These are phyloP conservation scores for Thamnophis elegans DNA, from an alignment of 2,797 vertebrate species.

Conservation along the genomic window DNA sequence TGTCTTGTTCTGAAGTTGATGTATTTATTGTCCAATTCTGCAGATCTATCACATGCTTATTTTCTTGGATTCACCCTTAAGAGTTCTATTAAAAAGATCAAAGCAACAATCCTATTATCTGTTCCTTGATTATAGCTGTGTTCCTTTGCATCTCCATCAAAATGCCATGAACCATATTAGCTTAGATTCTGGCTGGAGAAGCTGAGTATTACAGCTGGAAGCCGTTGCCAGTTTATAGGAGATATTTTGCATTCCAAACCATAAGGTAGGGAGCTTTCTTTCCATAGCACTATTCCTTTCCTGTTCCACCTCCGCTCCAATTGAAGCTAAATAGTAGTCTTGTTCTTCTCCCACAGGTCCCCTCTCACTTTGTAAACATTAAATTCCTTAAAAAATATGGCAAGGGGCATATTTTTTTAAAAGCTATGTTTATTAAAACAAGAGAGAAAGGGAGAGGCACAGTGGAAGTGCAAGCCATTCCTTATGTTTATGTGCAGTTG, in stretches of 20 bases:
- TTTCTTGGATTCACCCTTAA: neutral
- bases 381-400: conserved; percentile 61
- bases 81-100: neutral
- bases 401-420: conserved; percentile 43
- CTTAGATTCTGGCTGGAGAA: neutral
- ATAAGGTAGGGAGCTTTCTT: conserved; percentile 11
- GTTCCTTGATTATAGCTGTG: neutral
- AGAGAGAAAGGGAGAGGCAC: conserved; percentile 12
- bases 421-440: conserved; percentile 60
- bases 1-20: neutral
- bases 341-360: conserved; percentile 50
- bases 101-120: neutral
- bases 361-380: conserved; percentile 56
- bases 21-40: neutral
- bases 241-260: neutral
- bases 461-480: conserved; percentile 48
- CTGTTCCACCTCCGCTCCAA: conserved; percentile 16
- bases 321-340: conserved; percentile 42
- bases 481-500: conserved; percentile 57
- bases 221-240: neutral
- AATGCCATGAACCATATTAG: neutral
- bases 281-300: neutral
- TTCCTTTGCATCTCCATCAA: neutral
- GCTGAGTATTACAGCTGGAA: neutral
- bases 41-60: neutral